Conservation (phyloP, 2,888 invertebrate species). For the Zygothrica quintamaculata region DNA sequence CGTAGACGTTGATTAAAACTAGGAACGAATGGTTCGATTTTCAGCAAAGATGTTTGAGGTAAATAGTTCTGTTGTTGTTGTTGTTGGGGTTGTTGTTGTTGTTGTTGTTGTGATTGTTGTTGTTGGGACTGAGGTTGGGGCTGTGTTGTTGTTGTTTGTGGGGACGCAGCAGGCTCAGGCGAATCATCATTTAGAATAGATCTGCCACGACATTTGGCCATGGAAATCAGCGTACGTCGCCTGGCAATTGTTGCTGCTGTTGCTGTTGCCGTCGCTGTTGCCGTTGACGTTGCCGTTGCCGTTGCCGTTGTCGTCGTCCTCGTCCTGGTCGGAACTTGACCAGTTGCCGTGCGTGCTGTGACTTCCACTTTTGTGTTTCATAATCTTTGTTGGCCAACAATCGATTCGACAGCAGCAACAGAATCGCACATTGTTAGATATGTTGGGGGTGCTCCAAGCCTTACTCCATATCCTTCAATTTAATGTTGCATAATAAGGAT, state of each 20-base stretch:
- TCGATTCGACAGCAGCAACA: slow-evolving; percentile 29
- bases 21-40: slow-evolving; percentile 85
- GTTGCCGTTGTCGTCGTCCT: slow-evolving; percentile 26
- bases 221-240: slow-evolving; percentile 79
- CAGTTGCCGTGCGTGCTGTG: slow-evolving; percentile 54
- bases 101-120: slow-evolving; percentile 13
- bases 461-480: background rate
- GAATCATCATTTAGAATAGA: slow-evolving; percentile 75
- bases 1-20: slow-evolving; percentile 82
- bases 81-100: slow-evolving; percentile 35
- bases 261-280: slow-evolving; percentile 34
- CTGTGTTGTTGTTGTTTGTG: slow-evolving; percentile 36
- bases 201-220: slow-evolving; percentile 82
- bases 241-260: slow-evolving; percentile 57
- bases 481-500: slow-evolving; percentile 69
- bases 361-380: slow-evolving; percentile 73
- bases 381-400: slow-evolving; percentile 62
- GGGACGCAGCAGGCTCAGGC: slow-evolving; percentile 42
- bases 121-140: slow-evolving; percentile 34
- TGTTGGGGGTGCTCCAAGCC: background rate
- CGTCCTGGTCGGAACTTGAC: slow-evolving; percentile 52
- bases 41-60: slow-evolving; percentile 84
- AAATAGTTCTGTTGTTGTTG: slow-evolving; percentile 74
- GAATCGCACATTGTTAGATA: slow-evolving; percentile 47
- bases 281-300: slow-evolving; percentile 22